Base-by-base conservation (phyloP, 2,113 vertebrate species). In the Gobius niger region DNA sequence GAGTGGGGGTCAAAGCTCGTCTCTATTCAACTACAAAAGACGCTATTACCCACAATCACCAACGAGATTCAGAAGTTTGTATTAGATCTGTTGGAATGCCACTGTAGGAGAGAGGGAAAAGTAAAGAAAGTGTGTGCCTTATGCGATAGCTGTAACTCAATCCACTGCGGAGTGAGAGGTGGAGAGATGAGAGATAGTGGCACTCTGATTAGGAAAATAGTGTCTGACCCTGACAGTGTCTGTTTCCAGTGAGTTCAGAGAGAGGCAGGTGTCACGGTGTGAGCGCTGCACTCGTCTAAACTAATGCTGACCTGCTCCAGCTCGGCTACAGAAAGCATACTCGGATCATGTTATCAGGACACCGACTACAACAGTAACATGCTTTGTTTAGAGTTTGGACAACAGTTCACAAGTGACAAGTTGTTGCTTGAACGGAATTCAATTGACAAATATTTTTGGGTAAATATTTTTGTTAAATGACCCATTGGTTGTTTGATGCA, bases 201-300 rank as follows among this genome's bases (percentile, higher is more conserved):
- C 50, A 77, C 74, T 81, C 82, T 84, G 88, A 90, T 90, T 91
- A 86, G 85, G 85, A 86, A 90, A 88, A 86, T 82, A 83, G 78
- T 65, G 76, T 77, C 77, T 86, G 86, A 85, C 85, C 87, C 81
- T 66, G 5, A 51, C 67, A 75, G 78, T 84, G 77, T 77, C 76
- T 82, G 71, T 87, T 86, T 87, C 85, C 80, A 87, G 87, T 88
- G 79, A 85, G 81, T 73, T 77, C 19, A 76, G 51, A 71, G 52
- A 47, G 76, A 56, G 19, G 13, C 44, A 68, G 59, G 73, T 83
- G 77, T 89, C 87, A 87, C 57, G 79, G 77, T 86, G 81, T 87
- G 82, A 90, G 83, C 77, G 67, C 72, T 75, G 67, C 75, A 83
- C 84, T 90, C 88, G 87, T 85, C 88, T 91, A 89, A 89, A 90